Percentiles rank a stretch among this genome's conserved stretches.
phyloP scores from a whole-genome alignment of 2,888 invertebrate genomes.

The Ornithoptera priamus region DNA sequence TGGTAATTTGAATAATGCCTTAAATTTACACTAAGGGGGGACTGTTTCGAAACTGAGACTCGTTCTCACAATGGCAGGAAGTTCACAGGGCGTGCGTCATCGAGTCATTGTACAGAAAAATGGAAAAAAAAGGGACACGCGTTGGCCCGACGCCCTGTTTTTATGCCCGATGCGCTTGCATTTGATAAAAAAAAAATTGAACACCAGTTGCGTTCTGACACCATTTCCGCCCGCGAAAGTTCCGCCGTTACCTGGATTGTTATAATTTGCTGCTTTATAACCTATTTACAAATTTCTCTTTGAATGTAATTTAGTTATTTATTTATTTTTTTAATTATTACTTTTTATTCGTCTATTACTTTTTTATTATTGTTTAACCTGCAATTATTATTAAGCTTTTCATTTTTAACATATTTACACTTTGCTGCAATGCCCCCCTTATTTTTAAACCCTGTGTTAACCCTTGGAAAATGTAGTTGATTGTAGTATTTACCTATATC shows the following conservation, averaged over 20 bases:
- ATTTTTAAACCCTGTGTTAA: too few species aligned
- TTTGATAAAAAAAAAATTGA: constrained; percentile 41
- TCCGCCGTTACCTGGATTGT: background rate
- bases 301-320: too few species aligned
- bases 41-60: constrained; percentile 8
- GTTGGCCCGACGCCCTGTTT: constrained; percentile 45
- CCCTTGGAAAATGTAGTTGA: too few species aligned
- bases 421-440: too few species aligned
- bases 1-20: constrained; percentile 11
- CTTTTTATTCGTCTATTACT: too few species aligned
- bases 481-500: too few species aligned
- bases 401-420: too few species aligned
- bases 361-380: too few species aligned
- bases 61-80: constrained; percentile 76
- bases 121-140: constrained; percentile 42
- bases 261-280: too few species aligned
- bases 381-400: too few species aligned
- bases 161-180: constrained; percentile 44
- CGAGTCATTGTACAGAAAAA: constrained; percentile 45
- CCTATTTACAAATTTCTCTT: too few species aligned
- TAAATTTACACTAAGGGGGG: constrained; percentile 13
- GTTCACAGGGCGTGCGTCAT: constrained; percentile 76
- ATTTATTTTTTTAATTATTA: too few species aligned
- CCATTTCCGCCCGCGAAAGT: constrained; percentile 10
- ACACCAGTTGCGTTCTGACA: constrained; percentile 38